Base-by-base conservation (phyloP, 2,888 invertebrate genomes). In the Byasa hedistus region DNA sequence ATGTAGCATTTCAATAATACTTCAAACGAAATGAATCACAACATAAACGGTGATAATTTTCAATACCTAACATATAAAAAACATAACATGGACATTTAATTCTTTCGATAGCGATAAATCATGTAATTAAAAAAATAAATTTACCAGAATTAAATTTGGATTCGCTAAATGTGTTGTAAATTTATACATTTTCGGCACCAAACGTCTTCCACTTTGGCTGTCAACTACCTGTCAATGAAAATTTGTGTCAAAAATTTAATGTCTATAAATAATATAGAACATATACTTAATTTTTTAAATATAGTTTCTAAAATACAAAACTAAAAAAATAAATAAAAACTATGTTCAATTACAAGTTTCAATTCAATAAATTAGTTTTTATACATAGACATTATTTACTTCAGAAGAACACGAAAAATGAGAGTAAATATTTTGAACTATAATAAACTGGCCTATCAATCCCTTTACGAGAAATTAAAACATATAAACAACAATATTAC, bases 181-280 rank as follows among this genome's bases (percentile, higher is more conserved):
- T 90, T 84, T 89, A 71, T 85, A 89, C 91, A 91, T 91, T 90
- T 91, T 90, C 86, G 85, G 84, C 83, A 85, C 81, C 72, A 80
- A 84, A 84, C 79, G 80, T 82, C 83, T 78, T 82, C 78, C 80
- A 81, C 84, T 84, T 76, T 81, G 80, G 79, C 83, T 85, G 88
- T 87, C 89, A 88, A 84, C 36, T 39, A n/a, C 1, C 44, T 61
- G 61, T 61, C 61, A 61, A 22, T 23, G 2, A 55, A 15, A 23
- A 55, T 23, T 17, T 55, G 23, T 24, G 61, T 55, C 61, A 61
- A 61, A 24, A 48, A n/a, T 19, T 48, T 17, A 48, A 10, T 17
- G n/a, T 48, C 48, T 17, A 48, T 48, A 48, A 48, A 48, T 48
- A 48, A 19, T 48, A 2, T 17, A 32, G 17, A 17, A 17, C 48